A percentile compares a stretch with the other conserved stretches of the same genome.
Evolutionary conservation across 2,797 vertebrate genomes (phyloP).

Genomic region (Vultur gryphus): DNA sequence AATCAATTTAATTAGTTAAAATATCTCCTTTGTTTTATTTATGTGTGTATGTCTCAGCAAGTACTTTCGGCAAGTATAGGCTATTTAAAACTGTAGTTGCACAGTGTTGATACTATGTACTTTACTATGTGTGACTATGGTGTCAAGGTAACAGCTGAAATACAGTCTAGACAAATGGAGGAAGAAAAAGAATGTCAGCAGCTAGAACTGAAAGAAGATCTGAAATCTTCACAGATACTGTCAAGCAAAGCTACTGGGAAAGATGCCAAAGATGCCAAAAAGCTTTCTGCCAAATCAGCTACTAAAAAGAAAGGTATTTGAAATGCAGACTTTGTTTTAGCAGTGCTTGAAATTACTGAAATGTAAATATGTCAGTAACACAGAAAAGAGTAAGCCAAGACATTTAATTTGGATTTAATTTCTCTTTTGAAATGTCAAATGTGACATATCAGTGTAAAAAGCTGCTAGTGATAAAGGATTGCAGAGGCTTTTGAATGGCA

Average conservation of each 20-base stretch:
- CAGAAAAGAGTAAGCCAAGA: background rate
- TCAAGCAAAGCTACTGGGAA: constrained; percentile 55
- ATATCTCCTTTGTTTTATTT: background rate
- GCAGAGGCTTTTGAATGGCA: background rate
- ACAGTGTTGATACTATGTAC: background rate
- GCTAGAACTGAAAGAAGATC: constrained; percentile 48
- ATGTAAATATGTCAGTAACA: background rate
- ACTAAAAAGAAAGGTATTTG: constrained; percentile 80
- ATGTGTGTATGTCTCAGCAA: background rate
- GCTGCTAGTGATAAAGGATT: background rate
- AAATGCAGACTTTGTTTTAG: background rate
- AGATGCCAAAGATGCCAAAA: constrained; percentile 53
- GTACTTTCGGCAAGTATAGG: background rate
- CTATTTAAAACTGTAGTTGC: background rate
- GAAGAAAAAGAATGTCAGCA: constrained; percentile 67
- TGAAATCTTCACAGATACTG: constrained; percentile 25
- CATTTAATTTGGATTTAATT: background rate
- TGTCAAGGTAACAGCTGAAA: constrained; percentile 71
- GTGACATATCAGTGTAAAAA: background rate
- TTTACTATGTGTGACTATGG: background rate
- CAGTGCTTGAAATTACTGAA: background rate
- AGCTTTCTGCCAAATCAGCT: constrained; percentile 24
- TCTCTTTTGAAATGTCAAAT: background rate
- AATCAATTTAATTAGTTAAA: background rate
- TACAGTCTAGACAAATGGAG: constrained; percentile 68